These are phyloP conservation scores for Montipora capitata DNA, from an alignment of 92 coral and sea anemone genomes.

Conservation along the genomic window DNA sequence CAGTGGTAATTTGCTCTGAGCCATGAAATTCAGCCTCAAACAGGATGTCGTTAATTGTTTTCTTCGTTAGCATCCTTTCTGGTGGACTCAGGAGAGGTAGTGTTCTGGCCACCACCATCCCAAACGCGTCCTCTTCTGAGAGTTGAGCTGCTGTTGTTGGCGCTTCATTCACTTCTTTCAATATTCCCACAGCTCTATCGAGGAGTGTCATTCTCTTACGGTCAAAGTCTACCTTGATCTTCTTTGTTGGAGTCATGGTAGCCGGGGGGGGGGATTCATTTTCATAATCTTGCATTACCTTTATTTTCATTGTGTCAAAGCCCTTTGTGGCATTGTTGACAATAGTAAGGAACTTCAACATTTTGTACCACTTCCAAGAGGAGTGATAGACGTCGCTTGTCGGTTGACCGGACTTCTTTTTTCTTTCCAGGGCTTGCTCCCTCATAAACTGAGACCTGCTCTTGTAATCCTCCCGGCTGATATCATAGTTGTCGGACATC, in stretches of 20 bases:
- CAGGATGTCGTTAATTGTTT: constrained; percentile 20
- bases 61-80: constrained; percentile 17
- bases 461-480: background rate
- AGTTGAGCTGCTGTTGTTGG: constrained; percentile 14
- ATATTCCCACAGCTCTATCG: constrained; percentile 13
- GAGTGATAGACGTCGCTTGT: background rate
- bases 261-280: background rate
- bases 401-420: background rate
- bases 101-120: constrained; percentile 43
- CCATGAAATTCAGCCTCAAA: constrained; percentile 28
- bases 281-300: background rate
- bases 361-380: constrained; percentile 4
- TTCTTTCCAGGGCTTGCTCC: background rate
- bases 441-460: background rate
- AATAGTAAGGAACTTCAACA: background rate
- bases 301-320: background rate
- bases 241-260: constrained; percentile 10
- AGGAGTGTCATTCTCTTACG: constrained; percentile 3
- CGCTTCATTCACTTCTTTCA: constrained; percentile 9
- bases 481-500: background rate
- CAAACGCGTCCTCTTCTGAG: constrained; percentile 17
- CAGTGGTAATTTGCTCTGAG: background rate
- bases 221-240: constrained; percentile 7
- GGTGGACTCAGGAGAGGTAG: background rate
- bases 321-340: background rate